Conservation (phyloP, 2,888 invertebrate genomes). For the Opisthograptis luteolata region DNA sequence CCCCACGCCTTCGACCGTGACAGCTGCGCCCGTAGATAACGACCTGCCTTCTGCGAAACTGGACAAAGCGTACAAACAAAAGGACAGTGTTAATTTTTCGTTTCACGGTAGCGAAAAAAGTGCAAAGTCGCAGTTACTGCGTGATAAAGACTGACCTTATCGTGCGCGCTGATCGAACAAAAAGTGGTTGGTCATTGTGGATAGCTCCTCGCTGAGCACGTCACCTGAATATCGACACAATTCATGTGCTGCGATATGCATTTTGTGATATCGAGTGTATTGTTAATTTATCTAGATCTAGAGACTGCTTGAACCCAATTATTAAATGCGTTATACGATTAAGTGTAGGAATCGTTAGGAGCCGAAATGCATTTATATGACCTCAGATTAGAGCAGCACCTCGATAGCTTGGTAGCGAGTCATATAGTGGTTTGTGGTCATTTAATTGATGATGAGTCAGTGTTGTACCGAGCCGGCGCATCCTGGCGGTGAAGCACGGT, state of each 20-base stretch:
- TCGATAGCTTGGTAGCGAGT: conserved; percentile 43
- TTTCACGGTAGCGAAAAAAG: conserved; percentile 79
- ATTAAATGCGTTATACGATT: conserved; percentile 53
- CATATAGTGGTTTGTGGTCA: conserved; percentile 53
- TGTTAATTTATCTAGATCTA: conserved; percentile 63
- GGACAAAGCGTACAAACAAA: conserved; percentile 80
- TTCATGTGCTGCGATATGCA: conserved; percentile 61
- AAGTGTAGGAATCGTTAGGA: conserved; percentile 40
- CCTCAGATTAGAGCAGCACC: conserved; percentile 47
- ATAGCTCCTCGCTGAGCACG: conserved; percentile 59
- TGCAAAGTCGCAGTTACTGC: conserved; percentile 80
- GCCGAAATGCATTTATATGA: conserved; percentile 58
- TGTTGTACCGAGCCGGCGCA: conserved; percentile 49
- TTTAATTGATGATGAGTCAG: conserved; percentile 53
- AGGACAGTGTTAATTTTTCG: conserved; percentile 74
- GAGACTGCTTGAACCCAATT: conserved; percentile 58
- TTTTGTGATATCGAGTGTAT: conserved; percentile 80
- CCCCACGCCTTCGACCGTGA: conserved; percentile 47
- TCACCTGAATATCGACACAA: conserved; percentile 59
- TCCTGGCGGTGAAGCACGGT: conserved; percentile 29
- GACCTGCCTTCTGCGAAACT: conserved; percentile 78
- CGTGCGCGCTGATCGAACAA: conserved; percentile 52
- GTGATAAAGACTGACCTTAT: conserved; percentile 79
- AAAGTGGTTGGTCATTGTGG: conserved; percentile 65
- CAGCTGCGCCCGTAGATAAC: conserved; percentile 59